Evolutionary conservation across 92 coral and sea anemone genomes (phyloP).

Genomic region (Phenganax subtilis): DNA sequence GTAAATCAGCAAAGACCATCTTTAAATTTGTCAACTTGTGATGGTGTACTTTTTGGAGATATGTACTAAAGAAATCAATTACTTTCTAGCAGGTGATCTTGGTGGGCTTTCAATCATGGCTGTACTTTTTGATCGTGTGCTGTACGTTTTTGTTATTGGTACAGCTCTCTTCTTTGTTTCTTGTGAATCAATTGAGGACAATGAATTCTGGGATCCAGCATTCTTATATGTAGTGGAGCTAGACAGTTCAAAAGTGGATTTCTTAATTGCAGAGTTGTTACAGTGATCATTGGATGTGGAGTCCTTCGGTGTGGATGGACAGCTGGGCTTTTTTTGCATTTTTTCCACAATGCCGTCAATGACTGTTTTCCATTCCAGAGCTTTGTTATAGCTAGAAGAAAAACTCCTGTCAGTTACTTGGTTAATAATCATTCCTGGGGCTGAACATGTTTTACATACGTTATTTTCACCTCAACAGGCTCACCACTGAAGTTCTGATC

Average conservation of each 20-base stretch:
- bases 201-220: too few species aligned
- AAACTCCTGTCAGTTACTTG: background rate
- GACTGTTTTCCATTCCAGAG: background rate
- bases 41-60: background rate
- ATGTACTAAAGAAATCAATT: conserved; percentile 1
- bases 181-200: too few species aligned
- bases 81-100: conserved; percentile 45
- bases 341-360: too few species aligned
- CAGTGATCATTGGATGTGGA: too few species aligned
- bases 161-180: background rate
- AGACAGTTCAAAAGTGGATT: too few species aligned
- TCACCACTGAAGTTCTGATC: background rate
- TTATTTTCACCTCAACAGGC: background rate
- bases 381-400: background rate
- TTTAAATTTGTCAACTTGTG: background rate
- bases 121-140: conserved; percentile 32
- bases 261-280: too few species aligned
- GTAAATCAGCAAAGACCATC: background rate
- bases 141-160: background rate
- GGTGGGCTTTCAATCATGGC: background rate
- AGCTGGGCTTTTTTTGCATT: too few species aligned
- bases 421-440: too few species aligned
- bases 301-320: too few species aligned
- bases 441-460: background rate
- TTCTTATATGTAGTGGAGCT: too few species aligned